A percentile compares a stretch with the other conserved stretches of the same genome.
These are phyloP conservation scores for Spermophilus dauricus DNA, from an alignment of 2,113 vertebrate species.

Conservation along the genomic window DNA sequence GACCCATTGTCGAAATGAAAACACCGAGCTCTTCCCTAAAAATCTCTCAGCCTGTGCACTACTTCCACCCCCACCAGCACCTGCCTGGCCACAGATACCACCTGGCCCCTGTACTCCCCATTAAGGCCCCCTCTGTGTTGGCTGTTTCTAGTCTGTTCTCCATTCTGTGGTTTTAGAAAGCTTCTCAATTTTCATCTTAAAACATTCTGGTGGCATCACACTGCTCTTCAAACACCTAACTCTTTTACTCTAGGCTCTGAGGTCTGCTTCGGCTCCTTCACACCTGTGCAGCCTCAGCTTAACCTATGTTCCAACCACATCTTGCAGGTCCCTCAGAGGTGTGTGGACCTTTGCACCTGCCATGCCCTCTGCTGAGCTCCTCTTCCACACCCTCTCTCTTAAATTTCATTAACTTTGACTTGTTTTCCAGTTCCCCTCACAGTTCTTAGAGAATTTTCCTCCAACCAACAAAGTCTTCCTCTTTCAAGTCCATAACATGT, in stretches of 20 bases:
- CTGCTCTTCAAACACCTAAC: neutral
- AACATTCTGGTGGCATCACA: neutral
- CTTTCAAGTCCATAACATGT: neutral
- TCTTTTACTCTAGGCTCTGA: no score
- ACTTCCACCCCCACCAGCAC: neutral
- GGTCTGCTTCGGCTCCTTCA: fast-evolving
- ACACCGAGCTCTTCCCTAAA: neutral
- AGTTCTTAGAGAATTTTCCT: neutral
- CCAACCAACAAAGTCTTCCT: neutral
- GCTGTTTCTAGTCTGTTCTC: neutral
- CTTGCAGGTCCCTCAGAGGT: neutral
- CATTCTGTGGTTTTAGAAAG: neutral
- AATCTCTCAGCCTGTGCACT: neutral
- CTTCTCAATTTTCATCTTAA: neutral
- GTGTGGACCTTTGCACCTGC: neutral
- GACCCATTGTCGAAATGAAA: neutral
- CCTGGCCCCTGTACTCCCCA: fast-evolving
- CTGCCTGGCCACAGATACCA: neutral
- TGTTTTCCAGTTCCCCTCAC: neutral
- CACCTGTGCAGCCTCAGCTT: neutral
- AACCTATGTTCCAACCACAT: fast-evolving
- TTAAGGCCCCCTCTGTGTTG: neutral
- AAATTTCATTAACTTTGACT: neutral
- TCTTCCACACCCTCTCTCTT: neutral
- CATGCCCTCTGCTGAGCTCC: neutral